phyloP scores from a whole-genome alignment of 2,797 vertebrate species.

The Borostomias antarcticus region DNA sequence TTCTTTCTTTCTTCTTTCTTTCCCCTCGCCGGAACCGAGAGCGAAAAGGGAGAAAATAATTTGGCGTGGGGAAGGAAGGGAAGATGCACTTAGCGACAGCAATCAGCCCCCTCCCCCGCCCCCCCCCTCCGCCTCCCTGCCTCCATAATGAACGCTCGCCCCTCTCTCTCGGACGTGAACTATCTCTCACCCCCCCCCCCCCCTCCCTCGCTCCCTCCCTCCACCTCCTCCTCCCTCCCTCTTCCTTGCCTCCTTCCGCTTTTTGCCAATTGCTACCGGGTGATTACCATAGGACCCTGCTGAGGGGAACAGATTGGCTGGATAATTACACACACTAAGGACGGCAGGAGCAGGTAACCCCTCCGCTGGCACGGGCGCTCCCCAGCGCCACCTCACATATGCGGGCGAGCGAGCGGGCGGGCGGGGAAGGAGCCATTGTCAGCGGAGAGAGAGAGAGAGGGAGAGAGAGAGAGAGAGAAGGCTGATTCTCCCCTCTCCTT shows the following conservation, averaged over 20 bases:
- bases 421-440: slow-evolving; percentile 70
- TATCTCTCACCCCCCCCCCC: slow-evolving; percentile 44
- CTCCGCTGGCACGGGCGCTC: slow-evolving; percentile 89
- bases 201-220: slow-evolving; percentile 14
- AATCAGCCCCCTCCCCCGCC: slow-evolving; percentile 57
- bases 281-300: slow-evolving; percentile 92
- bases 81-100: slow-evolving; percentile 58
- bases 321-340: slow-evolving; percentile 99
- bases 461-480: neutral
- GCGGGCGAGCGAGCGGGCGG: slow-evolving; percentile 75
- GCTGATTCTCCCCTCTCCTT: no score
- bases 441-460: slow-evolving; percentile 1
- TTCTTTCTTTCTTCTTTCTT: no score
- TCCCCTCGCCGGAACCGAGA: slow-evolving; percentile 23
- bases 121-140: slow-evolving; percentile 28
- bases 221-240: slow-evolving; percentile 22
- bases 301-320: slow-evolving; percentile 98
- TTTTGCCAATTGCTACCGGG: slow-evolving; percentile 91
- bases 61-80: slow-evolving; percentile 25
- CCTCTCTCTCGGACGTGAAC: slow-evolving; percentile 62
- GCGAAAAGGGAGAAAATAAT: slow-evolving; percentile 26
- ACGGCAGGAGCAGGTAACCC: slow-evolving; percentile 91
- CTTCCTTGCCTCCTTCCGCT: slow-evolving; percentile 67
- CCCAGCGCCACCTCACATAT: slow-evolving; percentile 92
- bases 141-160: slow-evolving; percentile 57